These are phyloP conservation scores for Apteryx mantelli DNA, from an alignment of 2,113 vertebrate genomes.

Conservation along the genomic window DNA sequence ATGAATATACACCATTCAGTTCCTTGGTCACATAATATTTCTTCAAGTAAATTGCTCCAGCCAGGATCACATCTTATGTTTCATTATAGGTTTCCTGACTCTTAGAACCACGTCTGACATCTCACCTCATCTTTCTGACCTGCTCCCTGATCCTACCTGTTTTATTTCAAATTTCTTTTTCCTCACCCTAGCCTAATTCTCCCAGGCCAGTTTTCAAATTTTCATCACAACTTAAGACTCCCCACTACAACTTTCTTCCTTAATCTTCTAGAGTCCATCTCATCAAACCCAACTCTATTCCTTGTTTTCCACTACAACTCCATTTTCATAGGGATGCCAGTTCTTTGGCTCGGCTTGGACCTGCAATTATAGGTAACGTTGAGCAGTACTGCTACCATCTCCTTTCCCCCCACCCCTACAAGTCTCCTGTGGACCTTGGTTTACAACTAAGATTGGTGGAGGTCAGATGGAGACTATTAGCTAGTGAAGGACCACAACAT, in stretches of 20 bases:
- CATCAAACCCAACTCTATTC: background rate
- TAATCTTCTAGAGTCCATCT: background rate
- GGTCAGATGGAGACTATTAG: background rate
- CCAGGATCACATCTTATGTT: background rate
- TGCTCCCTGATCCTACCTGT: background rate
- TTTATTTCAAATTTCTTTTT: background rate
- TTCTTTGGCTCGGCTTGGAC: background rate
- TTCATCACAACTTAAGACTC: background rate
- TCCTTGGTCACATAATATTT: background rate
- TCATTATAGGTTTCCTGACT: background rate
- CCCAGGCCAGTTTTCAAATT: background rate
- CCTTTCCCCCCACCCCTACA: background rate
- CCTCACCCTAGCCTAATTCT: background rate
- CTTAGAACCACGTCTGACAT: background rate
- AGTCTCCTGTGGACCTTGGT: background rate
- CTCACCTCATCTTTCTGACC: background rate
- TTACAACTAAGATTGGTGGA: background rate
- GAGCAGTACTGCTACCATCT: fast-evolving
- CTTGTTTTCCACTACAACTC: background rate
- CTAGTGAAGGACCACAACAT: background rate
- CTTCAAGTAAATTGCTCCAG: background rate
- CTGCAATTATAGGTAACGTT: fast-evolving
- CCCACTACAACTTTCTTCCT: background rate
- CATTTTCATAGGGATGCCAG: background rate
- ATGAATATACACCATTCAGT: background rate